Conservation (phyloP, 1,140 invertebrate species). For the Pteromalus puparum region DNA sequence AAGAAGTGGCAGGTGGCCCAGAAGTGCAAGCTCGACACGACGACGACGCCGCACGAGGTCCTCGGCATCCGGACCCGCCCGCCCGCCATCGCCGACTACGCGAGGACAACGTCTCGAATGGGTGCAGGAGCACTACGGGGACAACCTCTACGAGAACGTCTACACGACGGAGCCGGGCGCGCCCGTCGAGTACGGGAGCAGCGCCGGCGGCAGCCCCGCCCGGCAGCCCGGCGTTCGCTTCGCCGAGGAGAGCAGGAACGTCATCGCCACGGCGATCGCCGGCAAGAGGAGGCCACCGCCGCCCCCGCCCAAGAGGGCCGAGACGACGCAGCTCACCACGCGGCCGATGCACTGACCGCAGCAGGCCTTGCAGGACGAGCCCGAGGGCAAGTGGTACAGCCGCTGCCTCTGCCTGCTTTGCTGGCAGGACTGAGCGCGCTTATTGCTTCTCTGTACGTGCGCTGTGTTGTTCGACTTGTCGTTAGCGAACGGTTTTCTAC, state of each 20-base stretch:
- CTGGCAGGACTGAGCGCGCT: slow-evolving; percentile 67
- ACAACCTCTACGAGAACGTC: slow-evolving; percentile 80
- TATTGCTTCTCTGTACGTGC: neutral
- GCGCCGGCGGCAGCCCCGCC: slow-evolving; percentile 65
- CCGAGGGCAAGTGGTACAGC: slow-evolving; percentile 67
- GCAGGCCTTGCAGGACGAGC: slow-evolving; percentile 68
- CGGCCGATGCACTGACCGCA: slow-evolving; percentile 75
- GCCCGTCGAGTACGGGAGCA: slow-evolving; percentile 69
- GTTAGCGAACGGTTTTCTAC: slow-evolving; percentile 25
- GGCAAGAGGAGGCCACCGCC: slow-evolving; percentile 82
- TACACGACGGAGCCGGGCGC: slow-evolving; percentile 72
- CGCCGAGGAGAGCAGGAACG: slow-evolving; percentile 65
- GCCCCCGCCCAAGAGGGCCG: slow-evolving; percentile 86
- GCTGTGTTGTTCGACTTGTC: neutral
- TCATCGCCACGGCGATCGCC: slow-evolving; percentile 67
- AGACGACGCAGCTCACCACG: slow-evolving; percentile 83
- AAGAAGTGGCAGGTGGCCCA: slow-evolving; percentile 96
- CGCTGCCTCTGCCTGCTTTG: slow-evolving; percentile 67
- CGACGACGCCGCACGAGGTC: slow-evolving; percentile 92
- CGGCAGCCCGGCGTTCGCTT: slow-evolving; percentile 65
- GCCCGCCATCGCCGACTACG: slow-evolving; percentile 81
- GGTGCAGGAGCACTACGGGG: slow-evolving; percentile 92
- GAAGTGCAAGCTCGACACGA: slow-evolving; percentile 89
- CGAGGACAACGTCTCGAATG: slow-evolving; percentile 91
- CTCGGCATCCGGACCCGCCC: slow-evolving; percentile 90